phyloP scores from a whole-genome alignment of 2,113 vertebrate species.

The Trinectes maculatus region DNA sequence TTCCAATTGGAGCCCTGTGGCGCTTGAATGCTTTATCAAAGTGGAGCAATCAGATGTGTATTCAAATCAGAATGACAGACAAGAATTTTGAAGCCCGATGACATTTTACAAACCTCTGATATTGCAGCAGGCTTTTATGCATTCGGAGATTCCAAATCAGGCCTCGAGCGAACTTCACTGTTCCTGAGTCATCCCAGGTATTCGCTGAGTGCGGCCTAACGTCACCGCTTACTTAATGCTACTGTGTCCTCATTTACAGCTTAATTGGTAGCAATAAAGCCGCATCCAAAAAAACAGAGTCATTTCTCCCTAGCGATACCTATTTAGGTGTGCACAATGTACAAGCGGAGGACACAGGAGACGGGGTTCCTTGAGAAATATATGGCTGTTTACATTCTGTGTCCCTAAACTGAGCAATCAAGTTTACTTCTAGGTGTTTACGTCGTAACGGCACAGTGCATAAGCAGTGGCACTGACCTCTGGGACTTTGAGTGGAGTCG shows the following conservation, averaged over 20 bases:
- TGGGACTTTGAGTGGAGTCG: constrained; percentile 33
- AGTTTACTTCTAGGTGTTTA: constrained; percentile 30
- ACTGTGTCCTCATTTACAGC: neutral
- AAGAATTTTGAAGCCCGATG: constrained; percentile 77
- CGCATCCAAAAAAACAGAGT: neutral
- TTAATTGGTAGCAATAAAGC: constrained; percentile 22
- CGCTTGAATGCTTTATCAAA: constrained; percentile 65
- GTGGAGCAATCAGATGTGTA: constrained; percentile 68
- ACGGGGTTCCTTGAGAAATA: constrained; percentile 4
- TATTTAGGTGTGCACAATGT: constrained; percentile 6
- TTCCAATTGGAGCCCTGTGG: constrained; percentile 47
- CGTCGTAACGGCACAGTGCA: constrained; percentile 7
- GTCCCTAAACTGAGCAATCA: constrained; percentile 8
- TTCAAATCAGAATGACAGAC: constrained; percentile 81
- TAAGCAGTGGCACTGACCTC: constrained; percentile 27
- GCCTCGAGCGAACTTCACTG: constrained; percentile 45
- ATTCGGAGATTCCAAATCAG: constrained; percentile 63
- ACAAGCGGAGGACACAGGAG: neutral
- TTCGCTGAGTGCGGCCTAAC: constrained; percentile 4
- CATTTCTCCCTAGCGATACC: neutral
- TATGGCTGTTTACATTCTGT: constrained; percentile 28
- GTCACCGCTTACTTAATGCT: constrained; percentile 7
- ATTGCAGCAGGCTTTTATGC: constrained; percentile 47
- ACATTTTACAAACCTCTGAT: constrained; percentile 79
- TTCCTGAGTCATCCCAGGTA: constrained; percentile 47